Base-by-base conservation (phyloP, 2,797 vertebrate genomes). In the Chelidonichthys spinosus region DNA sequence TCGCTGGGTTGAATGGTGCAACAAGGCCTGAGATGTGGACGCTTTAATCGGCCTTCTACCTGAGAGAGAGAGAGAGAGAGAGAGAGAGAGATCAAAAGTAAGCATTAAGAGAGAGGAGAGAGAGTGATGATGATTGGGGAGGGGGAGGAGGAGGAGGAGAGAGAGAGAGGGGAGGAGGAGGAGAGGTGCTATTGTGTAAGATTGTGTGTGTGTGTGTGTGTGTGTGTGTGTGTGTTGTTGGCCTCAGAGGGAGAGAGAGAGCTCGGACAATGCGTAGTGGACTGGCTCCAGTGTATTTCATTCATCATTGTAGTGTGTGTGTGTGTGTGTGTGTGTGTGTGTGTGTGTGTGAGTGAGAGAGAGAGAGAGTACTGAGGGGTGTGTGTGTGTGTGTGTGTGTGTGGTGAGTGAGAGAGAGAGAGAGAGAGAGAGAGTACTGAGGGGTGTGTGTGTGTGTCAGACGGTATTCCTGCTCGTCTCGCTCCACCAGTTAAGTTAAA, bases 371-470 rank as follows among this genome's bases (percentile, higher is more conserved):
- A 44, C 40, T 37, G 25, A 43, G 40, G 18, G 35, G 66, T 72
- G 75, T 83, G 79, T 82, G 60, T 79, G 64, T 67, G 59, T 68
- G 74, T 72, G 63, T 13, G 65, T 5, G 36, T 6, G 39, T 4
- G 55, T 11, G 67, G 66, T 6, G 80, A 42, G 71, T 25, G 2
- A 11, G 67, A 7, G 66, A 7, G 80, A 42, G 71, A 25, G 25
- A 9, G 70, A n/a, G 72, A 47, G 72, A 49, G 68, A 36, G 70
- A 40, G 82, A 33, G 65, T 52, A 44, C 40, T 37, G 25, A 44
- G 39, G 93, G 86, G 93, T 85, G 72, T 90, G 93, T 94, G 90
- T 93, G 93, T 93, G 93, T 92, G 92, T 95, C 82, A 82, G 83
- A 72, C 63, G 60, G 84, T 88, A 88, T 88, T 91, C 87, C 87